A percentile compares a stretch with the other conserved stretches of the same genome.
phyloP scores from a whole-genome alignment of 2,888 invertebrate species.

The Andricus quercusramuli region DNA sequence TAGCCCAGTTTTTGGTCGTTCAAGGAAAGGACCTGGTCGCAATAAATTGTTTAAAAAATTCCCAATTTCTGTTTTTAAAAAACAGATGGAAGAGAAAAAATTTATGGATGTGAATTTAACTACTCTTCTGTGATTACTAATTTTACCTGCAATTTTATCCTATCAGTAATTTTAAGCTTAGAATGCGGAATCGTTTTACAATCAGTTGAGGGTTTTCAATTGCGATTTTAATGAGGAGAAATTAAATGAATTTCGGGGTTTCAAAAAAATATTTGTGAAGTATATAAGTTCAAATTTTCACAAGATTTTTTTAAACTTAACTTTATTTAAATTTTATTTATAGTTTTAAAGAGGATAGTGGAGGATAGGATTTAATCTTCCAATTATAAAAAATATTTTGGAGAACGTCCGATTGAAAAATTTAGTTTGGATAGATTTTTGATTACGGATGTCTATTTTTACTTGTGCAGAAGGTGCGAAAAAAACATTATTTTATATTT shows the following conservation, averaged over 20 bases:
- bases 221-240: background rate
- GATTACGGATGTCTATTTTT: background rate
- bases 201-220: background rate
- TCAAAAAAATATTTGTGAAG: background rate
- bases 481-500: background rate
- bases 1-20: background rate
- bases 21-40: constrained; percentile 28
- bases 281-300: background rate
- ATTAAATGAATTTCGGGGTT: background rate
- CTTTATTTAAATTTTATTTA: background rate
- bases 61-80: background rate
- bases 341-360: background rate
- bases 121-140: constrained; percentile 1
- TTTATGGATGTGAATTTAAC: background rate
- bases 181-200: background rate
- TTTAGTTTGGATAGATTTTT: constrained; percentile 22
- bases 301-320: background rate
- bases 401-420: constrained; percentile 15
- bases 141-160: constrained; percentile 1
- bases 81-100: background rate
- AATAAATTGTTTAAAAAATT: background rate
- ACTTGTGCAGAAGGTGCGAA: background rate
- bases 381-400: background rate
- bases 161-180: background rate
- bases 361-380: background rate